Conservation (phyloP, 2,797 vertebrate species). For the Acanthurus leucopareius region DNA sequence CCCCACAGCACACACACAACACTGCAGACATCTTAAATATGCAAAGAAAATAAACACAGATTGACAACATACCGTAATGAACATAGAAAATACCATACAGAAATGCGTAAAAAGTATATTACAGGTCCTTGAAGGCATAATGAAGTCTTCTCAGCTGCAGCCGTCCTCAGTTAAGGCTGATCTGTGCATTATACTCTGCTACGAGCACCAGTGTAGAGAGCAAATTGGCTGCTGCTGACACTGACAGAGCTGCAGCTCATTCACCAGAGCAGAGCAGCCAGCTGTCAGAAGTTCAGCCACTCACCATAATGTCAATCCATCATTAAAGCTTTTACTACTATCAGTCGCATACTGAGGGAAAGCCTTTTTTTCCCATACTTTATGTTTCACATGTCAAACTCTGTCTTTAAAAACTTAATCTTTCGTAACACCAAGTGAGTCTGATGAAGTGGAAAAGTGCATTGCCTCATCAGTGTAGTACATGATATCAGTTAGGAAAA, state of each 20-base stretch:
- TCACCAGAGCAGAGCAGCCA: slow-evolving; percentile 63
- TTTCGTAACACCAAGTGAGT: slow-evolving; percentile 12
- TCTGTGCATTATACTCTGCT: slow-evolving; percentile 58
- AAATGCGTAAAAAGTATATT: slow-evolving; percentile 3
- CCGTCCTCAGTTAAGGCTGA: slow-evolving; percentile 51
- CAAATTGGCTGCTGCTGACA: slow-evolving; percentile 67
- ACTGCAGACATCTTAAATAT: background rate
- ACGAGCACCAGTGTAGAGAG: slow-evolving; percentile 38
- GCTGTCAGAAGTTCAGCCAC: slow-evolving; percentile 69
- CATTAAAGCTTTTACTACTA: slow-evolving; percentile 50
- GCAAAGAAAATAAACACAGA: background rate
- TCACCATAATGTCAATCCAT: slow-evolving; percentile 64
- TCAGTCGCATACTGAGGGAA: slow-evolving; percentile 35
- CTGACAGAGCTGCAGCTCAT: slow-evolving; percentile 73
- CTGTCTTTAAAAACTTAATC: slow-evolving; percentile 20
- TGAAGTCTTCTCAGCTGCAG: slow-evolving; percentile 33
- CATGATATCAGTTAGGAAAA: slow-evolving; percentile 10
- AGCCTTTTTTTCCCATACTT: slow-evolving; percentile 27
- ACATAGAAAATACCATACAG: background rate
- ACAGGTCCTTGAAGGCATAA: slow-evolving; percentile 15
- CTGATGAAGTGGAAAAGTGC: background rate
- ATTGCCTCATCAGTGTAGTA: slow-evolving; percentile 6
- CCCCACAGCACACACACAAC: background rate
- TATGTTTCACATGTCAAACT: slow-evolving; percentile 12
- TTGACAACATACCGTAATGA: background rate